A percentile compares a stretch with the other conserved stretches of the same genome.
phyloP scores from a whole-genome alignment of 2,888 invertebrate species.

The Epicampocera succincta region DNA sequence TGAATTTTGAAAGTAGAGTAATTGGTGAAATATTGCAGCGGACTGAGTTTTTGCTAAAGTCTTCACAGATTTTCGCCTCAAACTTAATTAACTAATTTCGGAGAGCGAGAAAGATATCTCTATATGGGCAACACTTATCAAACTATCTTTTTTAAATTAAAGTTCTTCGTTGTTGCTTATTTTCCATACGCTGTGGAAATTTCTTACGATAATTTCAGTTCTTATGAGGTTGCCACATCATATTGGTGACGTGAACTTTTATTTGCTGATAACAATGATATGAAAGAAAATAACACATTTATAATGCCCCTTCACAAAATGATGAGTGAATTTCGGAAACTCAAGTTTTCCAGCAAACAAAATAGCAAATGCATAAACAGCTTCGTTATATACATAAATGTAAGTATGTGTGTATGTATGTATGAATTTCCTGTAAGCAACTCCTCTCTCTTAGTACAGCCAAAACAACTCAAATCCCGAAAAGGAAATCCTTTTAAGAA shows the following conservation, averaged over 20 bases:
- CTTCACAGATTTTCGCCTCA: too few relatives aligned
- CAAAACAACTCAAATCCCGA: slow-evolving; percentile 12
- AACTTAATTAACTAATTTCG: too few relatives aligned
- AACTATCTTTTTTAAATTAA: slow-evolving; percentile 24
- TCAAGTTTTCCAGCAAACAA: slow-evolving; percentile 21
- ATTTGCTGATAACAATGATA: slow-evolving; percentile 29
- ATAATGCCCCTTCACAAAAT: slow-evolving; percentile 34
- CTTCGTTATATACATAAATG: slow-evolving; percentile 12
- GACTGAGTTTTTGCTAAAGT: too few relatives aligned
- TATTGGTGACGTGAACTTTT: slow-evolving; percentile 9
- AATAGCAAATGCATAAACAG: slow-evolving; percentile 24
- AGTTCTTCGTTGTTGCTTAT: slow-evolving; percentile 15
- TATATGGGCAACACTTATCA: neutral
- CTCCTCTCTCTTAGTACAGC: slow-evolving; percentile 14
- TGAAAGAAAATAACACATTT: slow-evolving; percentile 63
- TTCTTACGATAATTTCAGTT: slow-evolving; percentile 36
- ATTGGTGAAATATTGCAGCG: too few relatives aligned
- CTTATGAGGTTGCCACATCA: slow-evolving; percentile 42
- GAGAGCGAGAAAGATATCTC: too few relatives aligned
- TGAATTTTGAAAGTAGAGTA: too few relatives aligned
- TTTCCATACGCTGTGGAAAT: slow-evolving; percentile 31
- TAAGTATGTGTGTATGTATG: too few relatives aligned
- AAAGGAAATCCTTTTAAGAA: slow-evolving; percentile 48
- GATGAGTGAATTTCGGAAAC: slow-evolving; percentile 58
- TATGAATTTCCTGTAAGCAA: neutral